phyloP scores from a whole-genome alignment of 2,888 invertebrate genomes.

The Allophyes oxyacanthae region DNA sequence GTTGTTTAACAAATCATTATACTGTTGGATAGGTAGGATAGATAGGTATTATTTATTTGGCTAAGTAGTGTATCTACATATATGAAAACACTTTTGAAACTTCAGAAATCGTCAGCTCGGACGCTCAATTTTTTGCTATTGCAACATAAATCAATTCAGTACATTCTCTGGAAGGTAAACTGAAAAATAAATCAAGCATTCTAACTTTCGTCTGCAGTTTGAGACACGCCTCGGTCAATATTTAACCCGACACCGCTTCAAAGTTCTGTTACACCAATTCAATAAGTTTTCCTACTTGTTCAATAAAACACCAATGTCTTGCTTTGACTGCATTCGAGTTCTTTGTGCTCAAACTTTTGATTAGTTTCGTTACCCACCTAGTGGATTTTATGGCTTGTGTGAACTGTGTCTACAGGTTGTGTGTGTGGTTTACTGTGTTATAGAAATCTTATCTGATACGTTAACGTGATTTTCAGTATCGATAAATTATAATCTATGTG shows the following conservation, averaged over 20 bases:
- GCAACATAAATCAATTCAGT: conserved; percentile 5
- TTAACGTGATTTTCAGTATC: too few species aligned
- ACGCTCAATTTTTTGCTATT: too few species aligned
- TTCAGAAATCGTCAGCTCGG: too few species aligned
- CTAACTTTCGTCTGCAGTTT: conserved; percentile 50
- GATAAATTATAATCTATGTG: too few species aligned
- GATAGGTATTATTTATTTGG: too few species aligned
- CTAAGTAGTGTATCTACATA: too few species aligned
- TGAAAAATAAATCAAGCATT: conserved; percentile 44
- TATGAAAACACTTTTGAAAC: too few species aligned
- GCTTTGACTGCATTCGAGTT: conserved; percentile 73
- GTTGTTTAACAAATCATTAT: too few species aligned
- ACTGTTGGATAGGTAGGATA: too few species aligned
- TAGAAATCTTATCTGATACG: too few species aligned
- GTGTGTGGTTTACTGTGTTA: neutral
- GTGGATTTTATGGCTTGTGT: conserved; percentile 44
- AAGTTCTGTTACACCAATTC: conserved; percentile 73
- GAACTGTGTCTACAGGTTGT: neutral
- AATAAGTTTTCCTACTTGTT: conserved; percentile 71
- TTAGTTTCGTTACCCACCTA: conserved; percentile 74
- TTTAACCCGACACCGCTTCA: conserved; percentile 66
- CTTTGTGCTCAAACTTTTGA: conserved; percentile 79
- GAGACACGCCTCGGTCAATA: conserved; percentile 62
- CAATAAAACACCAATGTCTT: conserved; percentile 77
- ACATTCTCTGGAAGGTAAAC: conserved; percentile 30